These are phyloP conservation scores for Cololabis saira DNA, from an alignment of 2,113 vertebrate species.

Conservation along the genomic window DNA sequence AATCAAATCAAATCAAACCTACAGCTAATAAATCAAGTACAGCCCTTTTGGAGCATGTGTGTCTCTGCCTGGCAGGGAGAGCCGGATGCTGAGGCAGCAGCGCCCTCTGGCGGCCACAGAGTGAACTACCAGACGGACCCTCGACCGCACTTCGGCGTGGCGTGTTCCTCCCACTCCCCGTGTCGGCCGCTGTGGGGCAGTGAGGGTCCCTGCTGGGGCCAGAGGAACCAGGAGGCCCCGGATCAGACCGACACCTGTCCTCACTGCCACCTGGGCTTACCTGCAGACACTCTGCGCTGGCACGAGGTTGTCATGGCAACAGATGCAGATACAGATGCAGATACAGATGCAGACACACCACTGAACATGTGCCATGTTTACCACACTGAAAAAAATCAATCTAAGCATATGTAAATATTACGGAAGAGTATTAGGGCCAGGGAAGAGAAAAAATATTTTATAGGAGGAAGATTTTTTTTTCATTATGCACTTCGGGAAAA, in stretches of 20 bases:
- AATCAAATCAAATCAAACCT: no score
- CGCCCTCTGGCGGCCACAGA: conserved; percentile 63
- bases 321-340: conserved; percentile 13
- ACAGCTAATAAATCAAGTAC: no score
- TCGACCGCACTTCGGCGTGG: conserved; percentile 82
- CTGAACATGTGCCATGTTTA: background rate
- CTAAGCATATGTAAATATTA: no score
- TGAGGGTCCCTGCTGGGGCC: conserved; percentile 69
- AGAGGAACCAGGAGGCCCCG: conserved; percentile 50
- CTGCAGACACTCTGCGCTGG: conserved; percentile 79
- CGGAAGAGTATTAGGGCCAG: no score
- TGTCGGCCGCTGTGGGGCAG: conserved; percentile 80
- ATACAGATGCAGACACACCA: conserved; percentile 23
- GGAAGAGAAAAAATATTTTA: no score
- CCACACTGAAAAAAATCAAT: no score
- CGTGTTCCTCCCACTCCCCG: conserved; percentile 79
- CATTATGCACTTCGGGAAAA: no score
- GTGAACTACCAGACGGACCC: conserved; percentile 81
- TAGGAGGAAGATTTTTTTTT: no score
- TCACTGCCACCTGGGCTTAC: conserved; percentile 80
- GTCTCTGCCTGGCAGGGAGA: conserved; percentile 48
- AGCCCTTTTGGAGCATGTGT: background rate
- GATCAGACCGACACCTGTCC: conserved; percentile 75
- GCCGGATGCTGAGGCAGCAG: conserved; percentile 33
- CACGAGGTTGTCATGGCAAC: conserved; percentile 76